Evolutionary conservation across 2,113 vertebrate genomes (phyloP).

Genomic region (Columba livia): DNA sequence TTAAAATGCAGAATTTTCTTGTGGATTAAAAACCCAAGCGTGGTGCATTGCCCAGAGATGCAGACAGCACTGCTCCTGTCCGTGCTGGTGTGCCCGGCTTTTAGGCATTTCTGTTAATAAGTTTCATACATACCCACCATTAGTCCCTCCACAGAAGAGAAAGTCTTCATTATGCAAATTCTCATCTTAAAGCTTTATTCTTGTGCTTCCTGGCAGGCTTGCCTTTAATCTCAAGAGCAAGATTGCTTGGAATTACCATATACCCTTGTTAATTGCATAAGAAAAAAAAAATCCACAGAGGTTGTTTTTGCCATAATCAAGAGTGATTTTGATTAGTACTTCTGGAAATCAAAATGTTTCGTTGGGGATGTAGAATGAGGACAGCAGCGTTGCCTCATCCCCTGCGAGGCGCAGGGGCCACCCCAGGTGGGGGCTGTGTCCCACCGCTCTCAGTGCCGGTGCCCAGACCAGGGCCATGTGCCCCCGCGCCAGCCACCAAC

Average conservation of each 20-base stretch:
- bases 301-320: conserved; percentile 81
- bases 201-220: conserved; percentile 79
- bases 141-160: conserved; percentile 44
- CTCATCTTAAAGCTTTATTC: conserved; percentile 80
- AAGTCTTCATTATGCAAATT: conserved; percentile 81
- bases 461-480: rapidly evolving
- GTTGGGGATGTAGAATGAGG: not conserved
- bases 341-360: conserved; percentile 69
- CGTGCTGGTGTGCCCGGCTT: not conserved
- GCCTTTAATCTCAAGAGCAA: conserved; percentile 80
- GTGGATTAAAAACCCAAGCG: not conserved
- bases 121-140: conserved; percentile 40
- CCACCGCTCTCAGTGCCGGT: rapidly evolving
- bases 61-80: not conserved
- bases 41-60: not conserved
- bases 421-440: not conserved
- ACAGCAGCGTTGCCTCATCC: not conserved
- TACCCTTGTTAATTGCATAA: conserved; percentile 78
- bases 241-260: conserved; percentile 81
- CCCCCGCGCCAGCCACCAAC: rapidly evolving
- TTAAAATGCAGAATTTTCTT: not conserved
- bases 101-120: conserved; percentile 4
- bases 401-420: not conserved
- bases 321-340: conserved; percentile 80
- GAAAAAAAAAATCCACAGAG: conserved; percentile 65